phyloP scores from a whole-genome alignment of 2,888 invertebrate species.

The Nymphalis polychloros region DNA sequence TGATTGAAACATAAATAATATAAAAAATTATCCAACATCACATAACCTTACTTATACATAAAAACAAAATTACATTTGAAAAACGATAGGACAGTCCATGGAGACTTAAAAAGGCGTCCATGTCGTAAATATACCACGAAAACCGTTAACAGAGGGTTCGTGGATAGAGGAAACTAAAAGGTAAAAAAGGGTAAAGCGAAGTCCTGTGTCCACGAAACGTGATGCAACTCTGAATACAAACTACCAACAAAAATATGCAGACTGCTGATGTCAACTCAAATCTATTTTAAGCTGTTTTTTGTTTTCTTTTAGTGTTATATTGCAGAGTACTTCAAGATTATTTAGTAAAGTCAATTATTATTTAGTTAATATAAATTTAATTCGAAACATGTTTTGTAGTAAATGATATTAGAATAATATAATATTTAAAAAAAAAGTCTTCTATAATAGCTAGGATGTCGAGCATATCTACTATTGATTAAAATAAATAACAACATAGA shows the following conservation, averaged over 20 bases:
- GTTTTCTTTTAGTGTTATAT: background rate
- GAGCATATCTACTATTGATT: too few relatives aligned
- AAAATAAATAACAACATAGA: too few relatives aligned
- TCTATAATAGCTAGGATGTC: too few relatives aligned
- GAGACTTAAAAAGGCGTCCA: conserved; percentile 13
- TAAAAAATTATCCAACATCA: too few relatives aligned
- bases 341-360: too few relatives aligned
- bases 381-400: too few relatives aligned
- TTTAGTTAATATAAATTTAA: too few relatives aligned
- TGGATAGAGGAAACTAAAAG: conserved; percentile 32
- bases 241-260: conserved; percentile 56
- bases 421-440: too few relatives aligned
- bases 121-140: conserved; percentile 41
- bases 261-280: conserved; percentile 45
- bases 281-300: conserved; percentile 47
- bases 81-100: conserved; percentile 8
- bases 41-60: conserved; percentile 26
- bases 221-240: conserved; percentile 63
- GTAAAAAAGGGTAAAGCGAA: conserved; percentile 54
- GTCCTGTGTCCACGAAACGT: conserved; percentile 58
- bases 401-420: too few relatives aligned
- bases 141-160: conserved; percentile 35
- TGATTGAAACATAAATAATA: too few relatives aligned
- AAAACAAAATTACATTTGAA: conserved; percentile 44
- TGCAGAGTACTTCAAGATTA: background rate